Evolutionary conservation across 1,140 invertebrate species (phyloP).

Genomic region (Holcopasites calliopsidis): DNA sequence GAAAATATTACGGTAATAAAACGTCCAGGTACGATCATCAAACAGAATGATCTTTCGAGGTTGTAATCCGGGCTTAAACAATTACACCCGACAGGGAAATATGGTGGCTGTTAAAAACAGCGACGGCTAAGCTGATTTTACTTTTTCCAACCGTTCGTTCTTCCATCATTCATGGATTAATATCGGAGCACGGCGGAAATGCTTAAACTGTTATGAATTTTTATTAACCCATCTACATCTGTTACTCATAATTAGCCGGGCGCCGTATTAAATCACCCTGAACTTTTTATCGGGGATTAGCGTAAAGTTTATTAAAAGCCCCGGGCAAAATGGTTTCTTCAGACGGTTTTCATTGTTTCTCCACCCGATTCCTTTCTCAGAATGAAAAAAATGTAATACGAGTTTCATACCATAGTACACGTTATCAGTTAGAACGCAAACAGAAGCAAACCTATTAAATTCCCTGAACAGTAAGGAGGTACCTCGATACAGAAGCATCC

Average conservation of each 20-base stretch:
- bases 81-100: conserved; percentile 39
- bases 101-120: conserved; percentile 29
- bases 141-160: conserved; percentile 38
- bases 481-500: too few relatives aligned
- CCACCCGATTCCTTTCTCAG: too few relatives aligned
- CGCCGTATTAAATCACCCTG: conserved; percentile 31
- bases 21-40: not conserved
- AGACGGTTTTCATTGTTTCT: too few relatives aligned
- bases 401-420: too few relatives aligned
- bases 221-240: conserved; percentile 50
- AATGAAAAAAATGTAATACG: too few relatives aligned
- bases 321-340: too few relatives aligned
- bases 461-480: too few relatives aligned
- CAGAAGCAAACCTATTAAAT: too few relatives aligned
- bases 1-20: not conserved
- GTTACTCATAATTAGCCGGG: conserved; percentile 43
- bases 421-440: too few relatives aligned
- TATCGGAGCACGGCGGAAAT: conserved; percentile 31
- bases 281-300: conserved; percentile 40
- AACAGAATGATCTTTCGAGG: conserved; percentile 16
- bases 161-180: conserved; percentile 45
- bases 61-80: conserved; percentile 24
- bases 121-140: conserved; percentile 32
- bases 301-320: conserved; percentile 36
- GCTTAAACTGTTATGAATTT: conserved; percentile 40